Conservation (phyloP, 2,888 invertebrate species). For the Dryobotodes eremita region DNA sequence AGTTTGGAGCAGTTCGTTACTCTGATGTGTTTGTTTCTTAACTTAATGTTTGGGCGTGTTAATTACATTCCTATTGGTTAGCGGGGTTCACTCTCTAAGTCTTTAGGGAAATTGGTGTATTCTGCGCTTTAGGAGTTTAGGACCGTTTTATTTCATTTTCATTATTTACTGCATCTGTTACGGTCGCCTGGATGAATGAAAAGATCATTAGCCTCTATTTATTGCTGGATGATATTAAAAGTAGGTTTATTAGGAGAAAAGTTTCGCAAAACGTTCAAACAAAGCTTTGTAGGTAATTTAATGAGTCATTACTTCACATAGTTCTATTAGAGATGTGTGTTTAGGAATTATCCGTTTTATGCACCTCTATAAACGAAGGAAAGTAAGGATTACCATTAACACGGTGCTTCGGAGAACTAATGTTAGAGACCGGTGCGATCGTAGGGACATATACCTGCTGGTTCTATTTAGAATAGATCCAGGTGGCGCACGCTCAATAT, state of each 20-base stretch:
- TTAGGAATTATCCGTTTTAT: constrained; percentile 33
- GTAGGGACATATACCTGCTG: neutral
- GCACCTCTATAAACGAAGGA: constrained; percentile 21
- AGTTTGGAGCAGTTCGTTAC: constrained; percentile 36
- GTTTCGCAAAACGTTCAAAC: neutral
- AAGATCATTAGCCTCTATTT: neutral
- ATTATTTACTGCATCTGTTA: neutral
- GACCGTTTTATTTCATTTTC: neutral
- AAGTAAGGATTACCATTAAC: constrained; percentile 22
- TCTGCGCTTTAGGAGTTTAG: neutral
- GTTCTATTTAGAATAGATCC: neutral
- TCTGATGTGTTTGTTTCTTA: constrained; percentile 53
- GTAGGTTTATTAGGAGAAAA: neutral
- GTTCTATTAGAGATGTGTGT: neutral
- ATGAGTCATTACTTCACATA: constrained; percentile 31
- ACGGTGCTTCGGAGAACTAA: constrained; percentile 24
- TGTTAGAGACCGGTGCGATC: neutral
- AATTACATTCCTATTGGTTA: constrained; percentile 23
- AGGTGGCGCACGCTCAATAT: neutral
- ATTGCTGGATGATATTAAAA: neutral
- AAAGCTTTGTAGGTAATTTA: constrained; percentile 11
- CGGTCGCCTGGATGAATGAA: neutral
- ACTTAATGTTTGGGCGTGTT: constrained; percentile 39
- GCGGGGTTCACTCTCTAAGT: neutral
- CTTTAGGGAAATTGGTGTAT: neutral